These are phyloP conservation scores for Agrochola macilenta DNA, from an alignment of 2,888 invertebrate genomes.

Conservation along the genomic window DNA sequence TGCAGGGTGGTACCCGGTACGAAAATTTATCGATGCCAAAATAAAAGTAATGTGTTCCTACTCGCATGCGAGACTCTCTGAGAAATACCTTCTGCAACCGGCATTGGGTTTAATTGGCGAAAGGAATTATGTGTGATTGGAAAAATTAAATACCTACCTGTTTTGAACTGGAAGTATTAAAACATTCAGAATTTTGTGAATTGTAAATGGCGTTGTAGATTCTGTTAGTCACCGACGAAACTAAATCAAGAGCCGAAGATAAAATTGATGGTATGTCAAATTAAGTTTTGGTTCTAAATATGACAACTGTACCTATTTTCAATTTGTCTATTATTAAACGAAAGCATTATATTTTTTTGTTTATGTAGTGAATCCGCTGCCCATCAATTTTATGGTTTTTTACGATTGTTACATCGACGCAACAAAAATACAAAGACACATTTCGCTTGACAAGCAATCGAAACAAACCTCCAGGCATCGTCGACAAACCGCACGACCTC, in stretches of 20 bases:
- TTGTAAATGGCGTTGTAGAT: no score
- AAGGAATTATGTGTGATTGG: constrained; percentile 45
- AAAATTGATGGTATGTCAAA: not conserved
- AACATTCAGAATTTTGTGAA: no score
- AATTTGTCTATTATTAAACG: not conserved
- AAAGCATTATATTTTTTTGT: not conserved
- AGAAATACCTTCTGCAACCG: constrained; percentile 52
- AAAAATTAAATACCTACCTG: constrained; percentile 8
- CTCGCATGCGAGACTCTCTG: constrained; percentile 58
- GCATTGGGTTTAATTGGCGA: constrained; percentile 53
- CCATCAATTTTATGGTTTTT: not conserved
- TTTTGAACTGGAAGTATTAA: not conserved
- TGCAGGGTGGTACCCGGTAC: constrained; percentile 80
- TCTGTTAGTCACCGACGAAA: not conserved
- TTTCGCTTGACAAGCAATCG: constrained; percentile 1
- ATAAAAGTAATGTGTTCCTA: constrained; percentile 80
- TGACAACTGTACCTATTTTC: not conserved
- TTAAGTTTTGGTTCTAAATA: not conserved
- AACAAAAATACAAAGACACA: not conserved
- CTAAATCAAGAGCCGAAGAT: no score
- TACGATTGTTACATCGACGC: not conserved
- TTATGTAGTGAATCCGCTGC: not conserved
- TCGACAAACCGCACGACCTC: constrained; percentile 37
- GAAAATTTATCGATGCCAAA: constrained; percentile 86
- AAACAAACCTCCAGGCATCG: constrained; percentile 6